Conservation (phyloP, 2,888 invertebrate species). For the Polymixis lichenea region DNA sequence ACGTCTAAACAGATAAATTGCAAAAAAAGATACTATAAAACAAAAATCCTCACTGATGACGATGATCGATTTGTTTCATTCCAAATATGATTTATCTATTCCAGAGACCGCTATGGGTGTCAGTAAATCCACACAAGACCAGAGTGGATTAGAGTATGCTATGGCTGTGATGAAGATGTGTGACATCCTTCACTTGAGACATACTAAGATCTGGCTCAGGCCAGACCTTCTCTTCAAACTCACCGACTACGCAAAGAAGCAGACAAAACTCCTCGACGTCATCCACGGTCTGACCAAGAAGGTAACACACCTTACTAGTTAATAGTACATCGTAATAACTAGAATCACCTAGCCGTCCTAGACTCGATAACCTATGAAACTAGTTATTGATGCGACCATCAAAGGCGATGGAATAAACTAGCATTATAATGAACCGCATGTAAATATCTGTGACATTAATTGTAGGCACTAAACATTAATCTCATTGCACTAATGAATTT, state of each 20-base stretch:
- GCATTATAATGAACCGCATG: constrained; percentile 48
- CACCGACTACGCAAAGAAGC: constrained; percentile 93
- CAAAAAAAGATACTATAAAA: neutral
- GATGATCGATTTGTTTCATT: neutral
- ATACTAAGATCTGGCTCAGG: constrained; percentile 94
- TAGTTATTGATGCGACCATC: constrained; percentile 45
- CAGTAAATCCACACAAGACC: constrained; percentile 95
- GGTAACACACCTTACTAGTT: constrained; percentile 79
- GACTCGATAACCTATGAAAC: constrained; percentile 54
- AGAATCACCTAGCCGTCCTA: constrained; percentile 32
- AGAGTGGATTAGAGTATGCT: constrained; percentile 95
- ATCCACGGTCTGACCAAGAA: constrained; percentile 96
- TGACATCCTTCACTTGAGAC: constrained; percentile 95
- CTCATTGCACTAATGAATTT: constrained; percentile 29
- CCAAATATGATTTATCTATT: constrained; percentile 62
- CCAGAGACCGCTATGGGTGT: constrained; percentile 97
- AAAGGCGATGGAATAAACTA: constrained; percentile 56
- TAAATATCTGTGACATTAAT: constrained; percentile 28
- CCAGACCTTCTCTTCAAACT: constrained; percentile 94
- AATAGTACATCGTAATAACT: constrained; percentile 10
- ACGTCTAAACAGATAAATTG: neutral
- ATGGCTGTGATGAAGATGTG: constrained; percentile 98
- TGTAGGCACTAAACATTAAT: constrained; percentile 1
- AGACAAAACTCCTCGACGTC: constrained; percentile 93
- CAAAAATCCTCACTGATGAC: neutral